Conservation (phyloP, 2,797 vertebrate species). For the Megalops cyprinoides region DNA sequence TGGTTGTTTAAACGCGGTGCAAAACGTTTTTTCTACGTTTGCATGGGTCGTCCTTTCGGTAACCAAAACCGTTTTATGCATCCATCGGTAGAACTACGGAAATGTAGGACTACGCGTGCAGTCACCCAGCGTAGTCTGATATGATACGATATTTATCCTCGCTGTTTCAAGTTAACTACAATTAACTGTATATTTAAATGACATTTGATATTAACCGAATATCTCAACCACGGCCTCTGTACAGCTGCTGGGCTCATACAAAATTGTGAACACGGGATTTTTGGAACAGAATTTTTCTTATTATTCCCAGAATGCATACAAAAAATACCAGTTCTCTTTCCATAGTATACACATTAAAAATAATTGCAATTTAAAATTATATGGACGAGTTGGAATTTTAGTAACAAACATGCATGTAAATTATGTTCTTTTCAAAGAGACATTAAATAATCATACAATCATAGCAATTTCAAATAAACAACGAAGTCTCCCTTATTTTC, state of each 20-base stretch:
- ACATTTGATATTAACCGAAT: neutral
- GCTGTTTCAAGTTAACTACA: no score
- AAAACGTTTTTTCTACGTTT: neutral
- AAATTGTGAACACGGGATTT: constrained; percentile 92
- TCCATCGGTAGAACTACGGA: neutral
- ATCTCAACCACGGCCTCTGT: neutral
- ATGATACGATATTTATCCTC: neutral
- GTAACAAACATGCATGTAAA: constrained; percentile 99
- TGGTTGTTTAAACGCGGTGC: neutral
- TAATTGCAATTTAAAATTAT: constrained; percentile 95
- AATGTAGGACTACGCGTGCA: neutral
- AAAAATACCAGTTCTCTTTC: constrained; percentile 99
- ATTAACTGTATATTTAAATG: neutral
- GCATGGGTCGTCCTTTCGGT: neutral
- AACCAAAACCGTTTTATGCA: neutral
- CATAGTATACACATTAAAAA: constrained; percentile 97
- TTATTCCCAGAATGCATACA: constrained; percentile 99
- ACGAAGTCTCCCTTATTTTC: constrained; percentile 89
- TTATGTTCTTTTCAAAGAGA: constrained; percentile 88
- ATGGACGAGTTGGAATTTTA: constrained; percentile 91
- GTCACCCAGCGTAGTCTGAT: neutral
- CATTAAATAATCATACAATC: constrained; percentile 99
- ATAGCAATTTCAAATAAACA: constrained; percentile 98
- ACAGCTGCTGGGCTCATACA: neutral
- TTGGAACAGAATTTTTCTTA: constrained; percentile 94